These are phyloP conservation scores for Oryzias woworae DNA, from an alignment of 2,113 vertebrate genomes.

Conservation along the genomic window DNA sequence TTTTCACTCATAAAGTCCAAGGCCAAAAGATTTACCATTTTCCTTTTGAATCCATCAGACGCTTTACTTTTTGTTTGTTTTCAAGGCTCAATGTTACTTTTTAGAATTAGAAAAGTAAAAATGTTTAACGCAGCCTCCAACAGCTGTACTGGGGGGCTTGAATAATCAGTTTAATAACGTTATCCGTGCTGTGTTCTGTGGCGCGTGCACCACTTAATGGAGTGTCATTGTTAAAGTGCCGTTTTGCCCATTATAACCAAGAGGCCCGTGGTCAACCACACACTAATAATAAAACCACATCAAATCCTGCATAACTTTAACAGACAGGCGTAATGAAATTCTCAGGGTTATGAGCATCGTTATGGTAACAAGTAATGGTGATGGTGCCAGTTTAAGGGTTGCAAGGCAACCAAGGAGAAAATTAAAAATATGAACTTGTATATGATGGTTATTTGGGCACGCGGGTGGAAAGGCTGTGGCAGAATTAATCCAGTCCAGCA, in stretches of 20 bases:
- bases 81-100: constrained; percentile 30
- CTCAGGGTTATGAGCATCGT: constrained; percentile 61
- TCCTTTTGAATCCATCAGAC: background rate
- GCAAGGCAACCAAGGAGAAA: constrained; percentile 70
- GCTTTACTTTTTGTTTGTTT: constrained; percentile 2
- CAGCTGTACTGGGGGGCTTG: constrained; percentile 44
- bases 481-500: constrained; percentile 7
- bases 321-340: constrained; percentile 74
- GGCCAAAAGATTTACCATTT: constrained; percentile 31
- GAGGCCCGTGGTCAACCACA: constrained; percentile 66
- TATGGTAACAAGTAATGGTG: constrained; percentile 65
- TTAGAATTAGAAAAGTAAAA: constrained; percentile 48
- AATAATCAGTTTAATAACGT: constrained; percentile 79
- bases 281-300: constrained; percentile 73
- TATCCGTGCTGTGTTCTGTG: constrained; percentile 68
- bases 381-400: constrained; percentile 46
- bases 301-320: constrained; percentile 72
- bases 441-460: constrained; percentile 39
- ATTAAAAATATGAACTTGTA: constrained; percentile 69
- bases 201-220: constrained; percentile 68
- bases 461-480: background rate
- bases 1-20: constrained; percentile 62
- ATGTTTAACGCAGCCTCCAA: constrained; percentile 34
- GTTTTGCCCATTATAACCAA: constrained; percentile 75
- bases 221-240: constrained; percentile 77